These are phyloP conservation scores for Listronotus bonariensis DNA, from an alignment of 1,140 invertebrate species.

Conservation along the genomic window DNA sequence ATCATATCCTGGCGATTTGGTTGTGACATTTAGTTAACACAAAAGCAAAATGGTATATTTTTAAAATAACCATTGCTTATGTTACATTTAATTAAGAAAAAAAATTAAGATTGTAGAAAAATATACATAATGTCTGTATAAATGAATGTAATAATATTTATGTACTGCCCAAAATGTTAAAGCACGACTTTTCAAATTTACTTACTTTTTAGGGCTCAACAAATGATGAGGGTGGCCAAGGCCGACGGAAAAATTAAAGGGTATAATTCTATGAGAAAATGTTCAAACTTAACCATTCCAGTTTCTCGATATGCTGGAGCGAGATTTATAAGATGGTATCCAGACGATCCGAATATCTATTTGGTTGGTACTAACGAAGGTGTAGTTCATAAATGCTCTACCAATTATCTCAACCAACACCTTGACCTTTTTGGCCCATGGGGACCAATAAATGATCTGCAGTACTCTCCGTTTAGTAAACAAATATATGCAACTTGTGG, in stretches of 20 bases:
- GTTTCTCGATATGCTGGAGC: constrained; percentile 65
- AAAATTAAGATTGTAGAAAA: too few species aligned
- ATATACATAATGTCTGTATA: too few species aligned
- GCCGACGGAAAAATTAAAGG: constrained; percentile 68
- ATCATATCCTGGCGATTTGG: too few species aligned
- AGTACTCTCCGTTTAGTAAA: constrained; percentile 78
- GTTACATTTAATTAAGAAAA: too few species aligned
- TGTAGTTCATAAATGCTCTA: constrained; percentile 67
- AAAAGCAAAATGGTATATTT: too few species aligned
- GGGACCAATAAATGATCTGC: constrained; percentile 77
- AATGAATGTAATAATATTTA: too few species aligned
- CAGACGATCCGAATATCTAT: constrained; percentile 67
- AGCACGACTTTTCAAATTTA: too few species aligned
- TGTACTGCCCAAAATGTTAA: too few species aligned
- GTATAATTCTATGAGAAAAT: constrained; percentile 57
- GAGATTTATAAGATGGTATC: constrained; percentile 68
- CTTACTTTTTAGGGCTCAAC: constrained; percentile 58
- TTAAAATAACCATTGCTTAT: too few species aligned
- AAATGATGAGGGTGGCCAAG: constrained; percentile 63
- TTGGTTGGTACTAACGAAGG: constrained; percentile 84
- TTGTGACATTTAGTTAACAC: too few species aligned
- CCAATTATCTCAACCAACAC: constrained; percentile 62
- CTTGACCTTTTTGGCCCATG: constrained; percentile 74
- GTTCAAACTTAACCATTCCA: constrained; percentile 58
- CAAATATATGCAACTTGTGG: constrained; percentile 80